A percentile compares a stretch with the other conserved stretches of the same genome.
phyloP scores from a whole-genome alignment of 2,113 vertebrate genomes.

The Epinephelus moara region DNA sequence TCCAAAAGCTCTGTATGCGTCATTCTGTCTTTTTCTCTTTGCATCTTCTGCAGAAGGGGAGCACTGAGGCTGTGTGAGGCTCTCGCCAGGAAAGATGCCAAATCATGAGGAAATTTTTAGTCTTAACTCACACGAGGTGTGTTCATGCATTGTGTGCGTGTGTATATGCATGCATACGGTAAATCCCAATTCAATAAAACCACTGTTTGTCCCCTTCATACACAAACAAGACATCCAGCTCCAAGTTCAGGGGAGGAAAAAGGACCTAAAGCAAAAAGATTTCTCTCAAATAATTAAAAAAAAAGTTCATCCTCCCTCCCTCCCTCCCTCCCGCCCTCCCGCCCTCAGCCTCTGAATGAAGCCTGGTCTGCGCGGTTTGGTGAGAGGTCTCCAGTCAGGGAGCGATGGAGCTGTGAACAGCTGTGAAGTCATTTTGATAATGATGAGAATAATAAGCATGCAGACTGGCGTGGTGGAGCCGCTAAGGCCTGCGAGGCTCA shows the following conservation, averaged over 20 bases:
- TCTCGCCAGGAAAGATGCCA: slow-evolving; percentile 65
- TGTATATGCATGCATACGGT: neutral
- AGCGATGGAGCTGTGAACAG: slow-evolving; percentile 94
- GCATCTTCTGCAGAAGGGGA: slow-evolving; percentile 29
- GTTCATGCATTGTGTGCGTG: neutral
- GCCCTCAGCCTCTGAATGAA: slow-evolving; percentile 85
- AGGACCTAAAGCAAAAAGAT: slow-evolving; percentile 60
- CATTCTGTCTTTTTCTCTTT: slow-evolving; percentile 44
- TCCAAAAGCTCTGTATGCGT: slow-evolving; percentile 48
- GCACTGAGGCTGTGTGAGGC: slow-evolving; percentile 46
- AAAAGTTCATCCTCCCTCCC: slow-evolving; percentile 6
- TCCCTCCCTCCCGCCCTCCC: neutral
- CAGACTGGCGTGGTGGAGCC: slow-evolving; percentile 75
- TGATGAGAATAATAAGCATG: slow-evolving; percentile 99
- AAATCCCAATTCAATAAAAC: neutral
- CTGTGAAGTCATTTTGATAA: slow-evolving; percentile 99
- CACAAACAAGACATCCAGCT: slow-evolving; percentile 19
- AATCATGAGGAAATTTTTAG: slow-evolving; percentile 73
- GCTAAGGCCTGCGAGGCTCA: slow-evolving; percentile 88
- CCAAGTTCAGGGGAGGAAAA: slow-evolving; percentile 14
- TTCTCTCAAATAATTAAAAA: slow-evolving; percentile 6
- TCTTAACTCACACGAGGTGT: slow-evolving; percentile 61
- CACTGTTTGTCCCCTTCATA: slow-evolving; percentile 53
- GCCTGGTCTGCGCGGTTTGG: slow-evolving; percentile 88
- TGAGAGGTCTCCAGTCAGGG: slow-evolving; percentile 92